Percentiles rank a stretch among this genome's conserved stretches.
Conservation (phyloP, 2,888 invertebrate genomes). For the Halictus quadricinctus region DNA sequence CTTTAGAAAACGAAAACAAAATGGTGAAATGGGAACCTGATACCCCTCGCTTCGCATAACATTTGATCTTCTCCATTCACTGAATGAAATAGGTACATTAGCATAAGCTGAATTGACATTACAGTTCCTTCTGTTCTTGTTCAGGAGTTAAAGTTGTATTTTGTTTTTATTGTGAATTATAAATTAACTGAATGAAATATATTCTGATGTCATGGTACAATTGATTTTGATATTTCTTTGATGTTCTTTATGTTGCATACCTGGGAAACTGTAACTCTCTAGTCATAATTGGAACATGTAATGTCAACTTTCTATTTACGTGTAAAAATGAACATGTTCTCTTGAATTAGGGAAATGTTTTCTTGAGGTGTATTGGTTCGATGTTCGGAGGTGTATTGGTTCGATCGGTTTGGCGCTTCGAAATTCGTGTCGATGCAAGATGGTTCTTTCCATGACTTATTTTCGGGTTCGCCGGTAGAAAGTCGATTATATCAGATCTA, state of each 20-base stretch:
- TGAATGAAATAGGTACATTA: background rate
- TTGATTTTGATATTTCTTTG: background rate
- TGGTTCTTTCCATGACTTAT: slow-evolving; percentile 8
- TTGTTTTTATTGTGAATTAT: background rate
- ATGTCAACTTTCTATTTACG: too few species aligned
- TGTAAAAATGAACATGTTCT: background rate
- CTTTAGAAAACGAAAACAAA: too few species aligned
- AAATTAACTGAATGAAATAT: background rate
- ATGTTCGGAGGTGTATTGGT: background rate
- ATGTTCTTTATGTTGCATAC: too few species aligned
- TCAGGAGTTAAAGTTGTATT: background rate
- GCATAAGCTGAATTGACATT: too few species aligned
- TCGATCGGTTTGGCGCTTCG: background rate
- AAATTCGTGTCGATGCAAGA: background rate
- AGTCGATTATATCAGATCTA: slow-evolving; percentile 38
- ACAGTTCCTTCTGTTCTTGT: background rate
- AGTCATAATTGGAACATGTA: too few species aligned
- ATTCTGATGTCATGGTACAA: background rate
- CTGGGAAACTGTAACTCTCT: too few species aligned
- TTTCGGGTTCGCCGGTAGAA: slow-evolving; percentile 39
- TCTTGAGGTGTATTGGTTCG: background rate
- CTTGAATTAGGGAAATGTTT: background rate
- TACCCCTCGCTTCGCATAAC: background rate
- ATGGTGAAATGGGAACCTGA: background rate
- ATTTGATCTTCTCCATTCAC: background rate